Base-by-base conservation (phyloP, 2,888 invertebrate species). In the Onchidella celtica region DNA sequence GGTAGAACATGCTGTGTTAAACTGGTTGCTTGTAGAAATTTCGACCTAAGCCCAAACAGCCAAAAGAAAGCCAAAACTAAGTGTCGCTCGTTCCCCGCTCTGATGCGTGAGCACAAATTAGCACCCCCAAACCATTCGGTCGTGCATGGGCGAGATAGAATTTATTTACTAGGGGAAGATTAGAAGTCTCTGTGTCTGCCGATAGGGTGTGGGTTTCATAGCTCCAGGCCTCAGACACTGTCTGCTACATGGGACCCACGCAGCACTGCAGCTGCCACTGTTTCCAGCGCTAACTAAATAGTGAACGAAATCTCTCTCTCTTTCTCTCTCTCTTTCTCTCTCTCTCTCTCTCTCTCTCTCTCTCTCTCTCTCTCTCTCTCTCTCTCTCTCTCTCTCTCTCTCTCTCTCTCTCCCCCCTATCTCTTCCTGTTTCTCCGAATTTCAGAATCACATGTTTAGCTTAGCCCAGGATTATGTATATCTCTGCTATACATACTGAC, bases 311-410 rank as follows among this genome's bases (percentile, higher is more conserved):
- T n/a, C n/a, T 47, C 17, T 47, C 47, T 47, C 47, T 47, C 47
- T 47, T 17, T 17, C 9, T 47, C 6, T 47, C 17, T 47, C 47
- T 21, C 40, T 40, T 11, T 76, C 66, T 32, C 32, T n/a, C 29
- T 55, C 66, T 47, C 76, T 76, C 47, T 76, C 76, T 29, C n/a
- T 76, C 66, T 76, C 66, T 66, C 76, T 76, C 29, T 55, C 47
- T 76, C 66, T 55, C 55, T 76, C 47, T 76, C 65, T 66, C 66
- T 47, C 66, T 66, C 66, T 66, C 47, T 66, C 34, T 32, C 57
- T 68, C 68, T 24, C 59, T 34, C 57, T 57, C 34, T 34, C 68
- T 55, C 65, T 76, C 36, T 63, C n/a, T 74, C 36, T 32, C 6
- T 57, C 9, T 63, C 61, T 74, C 38, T 74, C 61, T 74, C 61